These are phyloP conservation scores for Colostygia pectinataria DNA, from an alignment of 2,888 invertebrate genomes.

Conservation along the genomic window DNA sequence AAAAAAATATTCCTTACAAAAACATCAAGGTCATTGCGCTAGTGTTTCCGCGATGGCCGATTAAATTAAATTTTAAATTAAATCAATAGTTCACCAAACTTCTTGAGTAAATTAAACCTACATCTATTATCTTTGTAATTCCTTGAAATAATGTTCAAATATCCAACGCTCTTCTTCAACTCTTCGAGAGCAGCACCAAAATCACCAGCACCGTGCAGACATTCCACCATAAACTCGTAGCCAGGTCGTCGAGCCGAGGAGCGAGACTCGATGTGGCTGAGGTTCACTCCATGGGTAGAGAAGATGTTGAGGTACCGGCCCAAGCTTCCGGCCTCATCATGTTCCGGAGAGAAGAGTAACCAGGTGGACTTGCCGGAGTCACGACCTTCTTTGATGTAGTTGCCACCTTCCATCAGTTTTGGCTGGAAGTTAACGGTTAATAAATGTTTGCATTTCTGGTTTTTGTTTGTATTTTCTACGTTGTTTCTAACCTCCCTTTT, in stretches of 20 bases:
- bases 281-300: conserved; percentile 90
- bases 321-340: conserved; percentile 93
- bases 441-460: no score
- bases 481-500: no score
- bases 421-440: conserved; percentile 82
- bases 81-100: no score
- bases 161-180: conserved; percentile 87
- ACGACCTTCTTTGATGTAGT: conserved; percentile 91
- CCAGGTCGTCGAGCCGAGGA: conserved; percentile 91
- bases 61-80: no score
- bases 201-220: conserved; percentile 89
- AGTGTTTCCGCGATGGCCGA: no score
- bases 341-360: conserved; percentile 93
- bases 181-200: conserved; percentile 89
- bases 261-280: conserved; percentile 95
- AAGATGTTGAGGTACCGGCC: conserved; percentile 95
- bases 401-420: conserved; percentile 90
- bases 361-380: conserved; percentile 91
- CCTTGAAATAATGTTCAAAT: conserved; percentile 94
- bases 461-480: no score
- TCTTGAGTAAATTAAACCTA: no score
- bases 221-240: conserved; percentile 98
- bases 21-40: no score
- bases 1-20: no score
- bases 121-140: conserved; percentile 92